These are phyloP conservation scores for Zaprionus nigranus DNA, from an alignment of 1,140 invertebrate genomes.

Conservation along the genomic window DNA sequence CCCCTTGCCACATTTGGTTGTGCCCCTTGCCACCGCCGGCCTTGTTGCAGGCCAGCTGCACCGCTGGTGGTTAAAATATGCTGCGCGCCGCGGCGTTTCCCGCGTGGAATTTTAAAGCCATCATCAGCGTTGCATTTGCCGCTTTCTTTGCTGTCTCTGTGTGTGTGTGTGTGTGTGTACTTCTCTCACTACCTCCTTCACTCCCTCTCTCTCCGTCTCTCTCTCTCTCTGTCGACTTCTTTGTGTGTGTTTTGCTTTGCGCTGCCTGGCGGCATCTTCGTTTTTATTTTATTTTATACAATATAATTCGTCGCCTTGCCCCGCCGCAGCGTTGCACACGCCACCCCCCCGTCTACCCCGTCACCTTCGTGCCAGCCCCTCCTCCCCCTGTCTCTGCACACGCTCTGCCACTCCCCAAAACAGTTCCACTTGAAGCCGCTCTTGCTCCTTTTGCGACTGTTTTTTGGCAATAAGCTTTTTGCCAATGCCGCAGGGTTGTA, in stretches of 20 bases:
- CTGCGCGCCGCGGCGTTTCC: slow-evolving; percentile 56
- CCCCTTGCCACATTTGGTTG: background rate
- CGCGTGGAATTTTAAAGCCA: slow-evolving; percentile 61
- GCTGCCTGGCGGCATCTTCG: slow-evolving; percentile 50
- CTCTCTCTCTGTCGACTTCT: slow-evolving; percentile 20
- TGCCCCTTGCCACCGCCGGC: slow-evolving; percentile 13
- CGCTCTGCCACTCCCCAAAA: background rate
- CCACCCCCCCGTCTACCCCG: slow-evolving; percentile 4
- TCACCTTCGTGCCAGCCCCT: slow-evolving; percentile 18
- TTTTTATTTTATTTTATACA: slow-evolving; percentile 65
- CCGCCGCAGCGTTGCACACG: background rate
- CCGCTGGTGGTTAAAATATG: slow-evolving; percentile 56
- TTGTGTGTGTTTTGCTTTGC: slow-evolving; percentile 29
- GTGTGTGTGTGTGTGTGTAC: slow-evolving; percentile 11
- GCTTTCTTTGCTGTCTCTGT: slow-evolving; percentile 43
- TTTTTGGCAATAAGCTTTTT: slow-evolving; percentile 78
- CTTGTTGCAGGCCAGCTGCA: slow-evolving; percentile 24
- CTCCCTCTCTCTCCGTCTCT: slow-evolving; percentile 11
- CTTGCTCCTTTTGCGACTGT: slow-evolving; percentile 42
- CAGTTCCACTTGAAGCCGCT: background rate
- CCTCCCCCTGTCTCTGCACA: background rate
- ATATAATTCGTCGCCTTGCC: slow-evolving; percentile 59
- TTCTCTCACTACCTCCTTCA: slow-evolving; percentile 1
- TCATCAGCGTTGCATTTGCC: slow-evolving; percentile 61
- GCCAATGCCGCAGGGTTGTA: slow-evolving; percentile 73